These are phyloP conservation scores for Drosophila oshimai DNA, from an alignment of 1,140 invertebrate genomes.

Conservation along the genomic window DNA sequence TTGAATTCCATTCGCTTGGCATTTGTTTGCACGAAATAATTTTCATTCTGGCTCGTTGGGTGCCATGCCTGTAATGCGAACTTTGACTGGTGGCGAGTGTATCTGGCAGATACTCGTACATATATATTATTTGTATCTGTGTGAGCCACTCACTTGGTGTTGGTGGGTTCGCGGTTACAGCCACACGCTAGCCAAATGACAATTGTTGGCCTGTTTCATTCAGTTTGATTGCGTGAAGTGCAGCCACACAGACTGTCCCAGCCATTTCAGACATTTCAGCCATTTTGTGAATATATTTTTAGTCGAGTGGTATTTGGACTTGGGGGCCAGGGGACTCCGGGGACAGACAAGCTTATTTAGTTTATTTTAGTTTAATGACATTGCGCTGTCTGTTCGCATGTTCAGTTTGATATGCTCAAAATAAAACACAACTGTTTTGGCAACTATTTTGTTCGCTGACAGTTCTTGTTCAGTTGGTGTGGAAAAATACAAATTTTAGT, in stretches of 20 bases:
- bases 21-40: conserved; percentile 34
- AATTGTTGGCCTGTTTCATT: conserved; percentile 55
- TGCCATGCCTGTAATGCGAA: conserved; percentile 51
- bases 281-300: conserved; percentile 57
- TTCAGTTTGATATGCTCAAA: background rate
- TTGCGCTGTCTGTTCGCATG: conserved; percentile 54
- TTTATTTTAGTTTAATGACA: conserved; percentile 69
- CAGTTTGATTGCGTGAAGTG: conserved; percentile 65
- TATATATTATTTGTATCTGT: background rate
- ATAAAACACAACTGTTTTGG: background rate
- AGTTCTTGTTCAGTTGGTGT: conserved; percentile 1
- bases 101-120: background rate
- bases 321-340: background rate
- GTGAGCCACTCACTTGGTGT: conserved; percentile 19
- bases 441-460: conserved; percentile 12
- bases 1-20: conserved; percentile 15
- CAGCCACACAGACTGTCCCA: conserved; percentile 50
- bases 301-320: conserved; percentile 9
- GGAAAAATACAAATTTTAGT: background rate
- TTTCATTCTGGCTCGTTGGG: conserved; percentile 26
- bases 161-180: conserved; percentile 20
- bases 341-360: conserved; percentile 13
- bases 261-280: conserved; percentile 17
- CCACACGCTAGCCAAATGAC: conserved; percentile 46
- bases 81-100: conserved; percentile 56